Conservation (phyloP, 1,140 invertebrate species). For the Brachionus plicatilis region DNA sequence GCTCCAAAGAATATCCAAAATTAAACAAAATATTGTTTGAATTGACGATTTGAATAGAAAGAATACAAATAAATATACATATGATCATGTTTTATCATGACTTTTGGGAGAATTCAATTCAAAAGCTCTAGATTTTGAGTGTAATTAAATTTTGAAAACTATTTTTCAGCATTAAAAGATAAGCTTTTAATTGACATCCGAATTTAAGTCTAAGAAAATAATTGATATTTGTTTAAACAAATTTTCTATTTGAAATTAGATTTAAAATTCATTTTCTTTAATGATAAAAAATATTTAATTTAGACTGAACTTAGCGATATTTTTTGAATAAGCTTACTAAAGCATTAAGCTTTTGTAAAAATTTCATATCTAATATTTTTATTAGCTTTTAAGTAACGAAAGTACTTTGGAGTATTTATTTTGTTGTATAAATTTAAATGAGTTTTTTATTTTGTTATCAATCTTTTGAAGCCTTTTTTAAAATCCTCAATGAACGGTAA, state of each 20-base stretch:
- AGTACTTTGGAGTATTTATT: not conserved
- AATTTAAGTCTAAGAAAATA: not conserved
- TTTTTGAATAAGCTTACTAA: not conserved
- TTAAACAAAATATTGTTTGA: not conserved
- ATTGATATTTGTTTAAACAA: not conserved
- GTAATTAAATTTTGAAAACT: not conserved
- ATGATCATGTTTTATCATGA: not conserved
- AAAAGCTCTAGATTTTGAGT: not conserved
- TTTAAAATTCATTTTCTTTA: not conserved
- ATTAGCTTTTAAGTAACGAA: not conserved
- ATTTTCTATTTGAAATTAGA: not conserved
- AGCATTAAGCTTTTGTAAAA: not conserved
- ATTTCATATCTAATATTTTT: not conserved
- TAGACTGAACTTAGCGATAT: not conserved
- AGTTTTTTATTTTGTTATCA: not conserved
- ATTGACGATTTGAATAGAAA: not conserved
- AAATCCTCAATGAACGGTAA: not conserved
- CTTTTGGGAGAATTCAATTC: not conserved
- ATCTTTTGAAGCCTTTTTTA: not conserved
- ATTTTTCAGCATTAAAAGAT: not conserved
- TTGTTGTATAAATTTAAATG: not conserved
- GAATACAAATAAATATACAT: not conserved
- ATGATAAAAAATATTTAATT: not conserved
- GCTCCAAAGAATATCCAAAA: not conserved
- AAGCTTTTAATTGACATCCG: not conserved